phyloP scores from a whole-genome alignment of 2,797 vertebrate genomes.

The Bucorvus abyssinicus region DNA sequence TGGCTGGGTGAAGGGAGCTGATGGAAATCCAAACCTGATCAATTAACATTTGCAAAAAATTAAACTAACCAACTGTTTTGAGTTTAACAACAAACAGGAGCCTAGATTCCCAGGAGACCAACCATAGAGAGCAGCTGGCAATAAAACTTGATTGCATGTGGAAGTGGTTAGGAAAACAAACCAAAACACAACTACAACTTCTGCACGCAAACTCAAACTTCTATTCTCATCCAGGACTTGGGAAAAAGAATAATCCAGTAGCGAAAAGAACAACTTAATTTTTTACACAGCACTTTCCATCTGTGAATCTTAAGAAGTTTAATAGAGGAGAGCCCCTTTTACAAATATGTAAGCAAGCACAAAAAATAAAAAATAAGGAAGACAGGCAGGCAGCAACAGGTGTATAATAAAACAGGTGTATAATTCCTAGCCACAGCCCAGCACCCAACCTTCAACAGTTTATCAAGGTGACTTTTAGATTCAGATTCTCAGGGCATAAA shows the following conservation, averaged over 20 bases:
- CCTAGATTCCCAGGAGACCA: neutral
- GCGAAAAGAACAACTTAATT: neutral
- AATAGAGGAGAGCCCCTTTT: neutral
- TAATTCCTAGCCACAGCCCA: neutral
- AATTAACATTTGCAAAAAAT: constrained; percentile 35
- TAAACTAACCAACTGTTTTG: neutral
- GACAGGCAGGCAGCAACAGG: neutral
- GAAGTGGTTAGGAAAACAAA: constrained; percentile 51
- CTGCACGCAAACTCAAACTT: neutral
- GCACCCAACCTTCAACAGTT: neutral
- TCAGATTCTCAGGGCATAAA: neutral
- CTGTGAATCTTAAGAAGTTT: neutral
- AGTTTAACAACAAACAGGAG: constrained; percentile 31
- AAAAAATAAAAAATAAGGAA: neutral
- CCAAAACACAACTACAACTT: constrained; percentile 19
- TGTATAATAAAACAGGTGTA: neutral
- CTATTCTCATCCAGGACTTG: neutral
- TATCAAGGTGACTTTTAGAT: neutral
- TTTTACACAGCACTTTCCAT: neutral
- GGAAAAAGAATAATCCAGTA: neutral
- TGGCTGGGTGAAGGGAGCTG: neutral
- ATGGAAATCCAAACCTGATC: constrained; percentile 2
- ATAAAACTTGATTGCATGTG: constrained; percentile 29
- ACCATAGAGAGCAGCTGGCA: constrained; percentile 12
- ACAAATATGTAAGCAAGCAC: neutral